Evolutionary conservation across 2,888 invertebrate species (phyloP).

Genomic region (Gerris lacustris): DNA sequence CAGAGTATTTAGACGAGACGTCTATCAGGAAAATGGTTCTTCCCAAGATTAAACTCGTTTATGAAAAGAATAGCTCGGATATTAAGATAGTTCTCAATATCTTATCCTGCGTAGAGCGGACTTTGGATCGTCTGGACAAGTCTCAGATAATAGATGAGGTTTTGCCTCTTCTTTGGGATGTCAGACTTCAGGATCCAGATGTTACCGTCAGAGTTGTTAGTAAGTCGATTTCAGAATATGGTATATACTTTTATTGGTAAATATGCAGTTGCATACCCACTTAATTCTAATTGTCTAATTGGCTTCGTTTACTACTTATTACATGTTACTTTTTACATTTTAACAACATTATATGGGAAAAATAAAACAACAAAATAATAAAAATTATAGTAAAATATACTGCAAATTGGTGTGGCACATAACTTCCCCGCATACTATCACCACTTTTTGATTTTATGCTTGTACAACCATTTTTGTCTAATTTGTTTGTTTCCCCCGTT

Average conservation of each 20-base stretch:
- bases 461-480: too few species aligned
- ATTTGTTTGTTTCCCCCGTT: too few species aligned
- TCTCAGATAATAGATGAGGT: slow-evolving; percentile 81
- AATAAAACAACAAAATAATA: too few species aligned
- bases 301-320: too few species aligned
- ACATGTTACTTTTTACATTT: too few species aligned
- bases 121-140: slow-evolving; percentile 71
- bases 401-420: too few species aligned
- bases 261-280: too few species aligned
- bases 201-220: slow-evolving; percentile 81
- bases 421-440: too few species aligned
- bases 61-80: slow-evolving; percentile 67
- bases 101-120: slow-evolving; percentile 64
- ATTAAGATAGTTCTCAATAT: slow-evolving; percentile 67
- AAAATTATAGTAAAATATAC: too few species aligned
- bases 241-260: background rate
- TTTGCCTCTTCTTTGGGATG: slow-evolving; percentile 73
- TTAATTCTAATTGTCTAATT: too few species aligned
- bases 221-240: slow-evolving; percentile 48
- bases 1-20: slow-evolving; percentile 70
- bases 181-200: slow-evolving; percentile 76
- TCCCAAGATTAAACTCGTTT: slow-evolving; percentile 66
- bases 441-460: too few species aligned
- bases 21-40: slow-evolving; percentile 67
- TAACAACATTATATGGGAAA: too few species aligned